Base-by-base conservation (phyloP, 2,888 invertebrate species). In the Lithophane semibrunnea region DNA sequence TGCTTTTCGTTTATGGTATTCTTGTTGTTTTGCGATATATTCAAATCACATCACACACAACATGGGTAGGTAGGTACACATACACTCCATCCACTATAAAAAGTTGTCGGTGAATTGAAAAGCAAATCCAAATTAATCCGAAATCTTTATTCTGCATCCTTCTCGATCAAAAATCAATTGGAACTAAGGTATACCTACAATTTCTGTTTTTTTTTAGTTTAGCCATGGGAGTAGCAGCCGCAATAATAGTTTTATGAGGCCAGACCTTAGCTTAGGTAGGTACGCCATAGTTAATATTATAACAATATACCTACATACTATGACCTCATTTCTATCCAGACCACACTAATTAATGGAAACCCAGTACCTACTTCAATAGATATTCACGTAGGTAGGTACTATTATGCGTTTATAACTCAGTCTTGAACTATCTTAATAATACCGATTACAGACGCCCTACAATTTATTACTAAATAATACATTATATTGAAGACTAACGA, bases 401-500 rank as follows among this genome's bases (percentile, higher is more conserved):
- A 52, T 65, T 58, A 52, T 67, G 58, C 4, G 13, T 29, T 49
- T 21, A 49, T 29, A 72, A 44, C 29, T 42, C 29, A 52, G 29
- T 37, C 44, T n/a, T 18, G 13, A 67, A 49, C 37, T 12, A 67
- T 58, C 7, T 21, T 24, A 21, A 16, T 21, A 52, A 21, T 61
- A 73, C 74, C 12, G 49, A 49, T 42, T 29, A 47, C 5, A 13
- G 42, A 73, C 24, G 8, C 24, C 73, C n/a, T 61, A 52, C 21
- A 66, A 67, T 56, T 44, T 24, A n/a, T 16, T 13, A 21, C 21
- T 24, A 29, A 49, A 18, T 64, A 24, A 13, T 42, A 64, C 49
- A 44, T 52, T 60, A 58, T 29, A 73, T 44, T 67, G n/a, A 67
- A 58, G n/a, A n/a, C n/a, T n/a, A n/a, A n/a, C n/a, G 42, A 67